Base-by-base conservation (phyloP, 2,888 invertebrate genomes). In the Ochlodes sylvanus region DNA sequence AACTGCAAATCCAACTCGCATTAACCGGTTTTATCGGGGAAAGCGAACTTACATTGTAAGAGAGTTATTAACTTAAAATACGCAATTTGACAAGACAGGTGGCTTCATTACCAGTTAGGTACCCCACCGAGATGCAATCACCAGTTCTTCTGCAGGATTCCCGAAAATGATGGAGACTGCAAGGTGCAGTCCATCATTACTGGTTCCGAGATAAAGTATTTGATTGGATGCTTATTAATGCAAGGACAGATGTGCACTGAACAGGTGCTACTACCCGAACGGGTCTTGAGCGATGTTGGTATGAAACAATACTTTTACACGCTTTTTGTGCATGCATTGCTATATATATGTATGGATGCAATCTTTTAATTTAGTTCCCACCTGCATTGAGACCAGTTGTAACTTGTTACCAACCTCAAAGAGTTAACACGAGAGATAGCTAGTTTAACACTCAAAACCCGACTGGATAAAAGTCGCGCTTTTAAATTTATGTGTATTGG, bases 291-390 rank as follows among this genome's bases (percentile, higher is more conserved):
- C 38, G 44, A n/a, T 44, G n/a, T 4, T 5, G 15, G 15, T 47
- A 7, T 47, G 7, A 47, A 47, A 47, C 44, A 47, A 47, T 38
- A 38, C 9, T 47, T 47, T 47, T 47, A 47, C 44, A 47, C 44
- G 44, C 15, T 47, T 47, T 15, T 38, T 38, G 10, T 38, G 10
- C 38, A 38, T 1, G 38, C 10, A 9, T 34, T 7, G 34, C 7
- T 34, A 4, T 38, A 9, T 5, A 34, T 34, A 9, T 38, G 12
- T 38, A 38, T 7, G 7, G 9, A 9, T 9, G 6, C 7, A 34
- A 7, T 34, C 7, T 38, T 38, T 38, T 38, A 38, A 38, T 38
- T 38, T 38, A 12, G 38, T 38, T 12, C 12, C 38, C 38, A 38
- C 38, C 38, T 38, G 38, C 38, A 38, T 12, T 12, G 9, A 12